These are phyloP conservation scores for Stenchaetothrips biformis DNA, from an alignment of 2,888 invertebrate species.

Conservation along the genomic window DNA sequence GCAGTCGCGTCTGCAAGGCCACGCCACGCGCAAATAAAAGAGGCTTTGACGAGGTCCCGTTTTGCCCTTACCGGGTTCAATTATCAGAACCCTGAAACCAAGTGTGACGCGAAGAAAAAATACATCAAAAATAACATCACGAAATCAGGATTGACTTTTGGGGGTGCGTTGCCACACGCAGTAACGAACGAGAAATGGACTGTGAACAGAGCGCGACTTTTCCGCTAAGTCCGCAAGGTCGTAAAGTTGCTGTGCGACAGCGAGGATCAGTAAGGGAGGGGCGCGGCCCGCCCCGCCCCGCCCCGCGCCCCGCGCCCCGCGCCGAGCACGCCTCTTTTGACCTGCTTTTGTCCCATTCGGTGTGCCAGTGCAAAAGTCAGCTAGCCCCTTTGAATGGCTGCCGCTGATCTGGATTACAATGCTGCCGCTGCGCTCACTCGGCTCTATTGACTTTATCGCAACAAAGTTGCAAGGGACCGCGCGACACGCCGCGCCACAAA, in stretches of 20 bases:
- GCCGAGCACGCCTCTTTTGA: background rate
- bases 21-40: too few relatives aligned
- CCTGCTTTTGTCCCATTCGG: constrained; percentile 10
- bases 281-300: background rate
- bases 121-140: background rate
- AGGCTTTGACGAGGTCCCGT: background rate
- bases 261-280: background rate
- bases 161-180: background rate
- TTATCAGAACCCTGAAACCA: background rate
- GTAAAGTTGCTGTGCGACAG: constrained; percentile 13
- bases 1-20: too few relatives aligned
- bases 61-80: background rate
- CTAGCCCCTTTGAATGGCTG: background rate
- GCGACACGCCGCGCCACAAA: background rate
- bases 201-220: constrained; percentile 4
- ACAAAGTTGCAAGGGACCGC: constrained; percentile 15
- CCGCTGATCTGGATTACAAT: constrained; percentile 24
- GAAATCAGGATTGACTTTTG: background rate
- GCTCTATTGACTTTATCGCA: constrained; percentile 13
- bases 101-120: background rate
- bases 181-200: background rate
- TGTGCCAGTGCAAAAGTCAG: background rate
- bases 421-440: background rate
- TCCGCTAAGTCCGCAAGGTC: constrained; percentile 10
- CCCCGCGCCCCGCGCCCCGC: constrained; percentile 4